Percentiles rank a stretch among this genome's conserved stretches.
Evolutionary conservation across 1,140 invertebrate species (phyloP).

Genomic region (Drosophila repletoides): DNA sequence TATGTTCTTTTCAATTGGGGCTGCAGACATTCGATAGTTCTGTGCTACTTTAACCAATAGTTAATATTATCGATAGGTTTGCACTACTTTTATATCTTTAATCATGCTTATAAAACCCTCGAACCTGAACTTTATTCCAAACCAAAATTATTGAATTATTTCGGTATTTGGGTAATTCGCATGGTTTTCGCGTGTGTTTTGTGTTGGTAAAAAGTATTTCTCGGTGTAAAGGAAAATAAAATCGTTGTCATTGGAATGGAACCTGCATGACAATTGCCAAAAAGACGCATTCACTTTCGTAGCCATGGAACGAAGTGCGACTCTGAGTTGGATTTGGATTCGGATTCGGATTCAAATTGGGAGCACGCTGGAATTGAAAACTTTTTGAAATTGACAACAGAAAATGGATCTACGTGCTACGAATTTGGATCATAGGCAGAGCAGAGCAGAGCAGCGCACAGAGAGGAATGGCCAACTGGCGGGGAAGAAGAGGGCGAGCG

Average conservation of each 20-base stretch:
- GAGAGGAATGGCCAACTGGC: not conserved
- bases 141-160: not conserved
- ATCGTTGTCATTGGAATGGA: conserved; percentile 50
- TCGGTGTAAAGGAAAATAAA: conserved; percentile 63
- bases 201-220: too few relatives aligned
- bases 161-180: not conserved
- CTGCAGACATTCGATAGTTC: too few relatives aligned
- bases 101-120: too few relatives aligned
- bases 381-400: conserved; percentile 35
- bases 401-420: conserved; percentile 58
- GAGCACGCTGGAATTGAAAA: conserved; percentile 46
- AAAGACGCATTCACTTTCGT: conserved; percentile 69
- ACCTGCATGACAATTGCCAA: conserved; percentile 63
- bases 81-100: too few relatives aligned
- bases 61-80: too few relatives aligned
- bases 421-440: conserved; percentile 68
- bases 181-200: conserved; percentile 5
- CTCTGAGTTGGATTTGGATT: not conserved
- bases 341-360: conserved; percentile 1
- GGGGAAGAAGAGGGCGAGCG: not conserved
- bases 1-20: too few relatives aligned
- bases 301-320: conserved; percentile 33
- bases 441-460: conserved; percentile 9
- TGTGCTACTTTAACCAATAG: too few relatives aligned
- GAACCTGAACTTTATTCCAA: not conserved